These are phyloP conservation scores for Paracanthobrama guichenoti DNA, from an alignment of 2,113 vertebrate genomes.

Conservation along the genomic window DNA sequence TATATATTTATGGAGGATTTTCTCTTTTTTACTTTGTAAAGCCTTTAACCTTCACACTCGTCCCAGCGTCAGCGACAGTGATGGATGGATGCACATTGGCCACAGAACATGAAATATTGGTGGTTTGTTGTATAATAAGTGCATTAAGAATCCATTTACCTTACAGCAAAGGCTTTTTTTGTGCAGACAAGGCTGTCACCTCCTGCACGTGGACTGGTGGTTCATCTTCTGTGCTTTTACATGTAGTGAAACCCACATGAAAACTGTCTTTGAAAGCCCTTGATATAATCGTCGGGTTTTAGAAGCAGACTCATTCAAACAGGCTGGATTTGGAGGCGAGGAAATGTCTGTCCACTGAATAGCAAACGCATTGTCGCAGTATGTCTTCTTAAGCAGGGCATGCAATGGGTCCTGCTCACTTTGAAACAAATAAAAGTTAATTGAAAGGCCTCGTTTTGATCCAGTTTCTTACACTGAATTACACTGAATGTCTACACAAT, in stretches of 20 bases:
- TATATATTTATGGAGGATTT: not conserved
- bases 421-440: not conserved
- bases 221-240: slow-evolving; percentile 7
- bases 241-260: not conserved
- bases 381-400: not conserved
- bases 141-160: slow-evolving; percentile 12
- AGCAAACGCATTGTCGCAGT: not conserved
- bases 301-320: slow-evolving; percentile 8
- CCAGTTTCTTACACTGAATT: not conserved
- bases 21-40: not conserved
- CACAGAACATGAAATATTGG: not conserved
- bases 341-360: not conserved
- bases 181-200: not conserved
- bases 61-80: not conserved
- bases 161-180: slow-evolving; percentile 18
- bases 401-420: not conserved
- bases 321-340: not conserved
- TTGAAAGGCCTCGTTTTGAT: not conserved
- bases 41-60: not conserved
- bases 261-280: not conserved
- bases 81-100: not conserved
- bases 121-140: not conserved
- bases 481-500: not conserved
- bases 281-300: not conserved
- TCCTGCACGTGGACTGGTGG: not conserved